Base-by-base conservation (phyloP, 2,113 vertebrate genomes). In the Ovis canadensis region DNA sequence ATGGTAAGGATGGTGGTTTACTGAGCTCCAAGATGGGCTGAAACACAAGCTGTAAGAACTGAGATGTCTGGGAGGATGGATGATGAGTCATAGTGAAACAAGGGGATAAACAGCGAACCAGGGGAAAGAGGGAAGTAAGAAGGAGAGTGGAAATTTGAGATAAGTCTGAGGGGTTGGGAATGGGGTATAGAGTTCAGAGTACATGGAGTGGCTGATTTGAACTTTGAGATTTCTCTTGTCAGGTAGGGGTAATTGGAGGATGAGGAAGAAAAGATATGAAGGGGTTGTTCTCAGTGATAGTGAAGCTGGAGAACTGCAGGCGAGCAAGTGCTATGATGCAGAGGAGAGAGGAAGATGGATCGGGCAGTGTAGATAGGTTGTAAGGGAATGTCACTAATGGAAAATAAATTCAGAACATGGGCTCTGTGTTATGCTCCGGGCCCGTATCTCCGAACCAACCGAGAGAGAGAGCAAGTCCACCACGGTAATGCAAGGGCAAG, bases 211-310 rank as follows among this genome's bases (percentile, higher is more conserved):
- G 23, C 27, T 57, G n/a, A 84, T 54, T 19, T 59, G 74, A 90
- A 67, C 17, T 84, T 85, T 45, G 71, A 40, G 48, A 14, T 50
- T 16, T 19, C 52, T 86, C 2, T 60, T 50, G 25, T 64, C 21
- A 23, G 33, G 7, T 82, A 31, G 23, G 13, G 7, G 4, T 95
- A 55, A 86, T 57, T 77, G 86, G 1, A 23, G 25, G n/a, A 48
- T 19, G 43, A 52, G 88, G 16, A 29, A 97, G 98, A 92, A 94
- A 94, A 64, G 0, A 81, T 89, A 96, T 98, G 83, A 96, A 94
- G 64, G 40, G 95, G 94, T 96, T 98, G 93, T 94, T 85, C 87
- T 92, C 6, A 11, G n/a, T 96, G 67, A 23, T 91, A 16, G 11
- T 85, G 52, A 15, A 13, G 29, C 14, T 52, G 16, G 87, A 82